phyloP scores from a whole-genome alignment of 2,113 vertebrate genomes.

The Ranitomeya variabilis region DNA sequence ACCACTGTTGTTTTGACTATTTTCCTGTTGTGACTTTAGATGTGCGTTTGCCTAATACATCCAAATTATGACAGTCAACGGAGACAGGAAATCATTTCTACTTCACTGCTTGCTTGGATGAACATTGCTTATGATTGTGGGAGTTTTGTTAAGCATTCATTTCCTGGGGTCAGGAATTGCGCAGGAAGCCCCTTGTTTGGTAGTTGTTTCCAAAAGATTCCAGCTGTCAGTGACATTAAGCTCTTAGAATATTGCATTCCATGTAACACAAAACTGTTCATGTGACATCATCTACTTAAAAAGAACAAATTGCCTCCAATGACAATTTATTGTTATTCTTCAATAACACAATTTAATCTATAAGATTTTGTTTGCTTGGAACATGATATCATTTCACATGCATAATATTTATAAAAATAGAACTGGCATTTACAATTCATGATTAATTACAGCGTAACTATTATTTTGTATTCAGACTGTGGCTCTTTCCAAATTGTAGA shows the following conservation, averaged over 20 bases:
- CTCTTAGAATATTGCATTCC: slow-evolving; percentile 24
- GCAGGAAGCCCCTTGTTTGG: slow-evolving; percentile 41
- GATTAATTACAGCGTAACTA: slow-evolving; percentile 15
- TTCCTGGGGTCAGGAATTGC: slow-evolving; percentile 49
- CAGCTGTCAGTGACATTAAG: slow-evolving; percentile 53
- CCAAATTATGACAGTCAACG: slow-evolving; percentile 6
- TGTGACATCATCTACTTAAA: slow-evolving; percentile 22
- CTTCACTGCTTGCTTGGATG: slow-evolving; percentile 38
- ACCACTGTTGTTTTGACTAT: slow-evolving; percentile 45
- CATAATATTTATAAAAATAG: slow-evolving; percentile 37
- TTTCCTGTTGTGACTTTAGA: slow-evolving; percentile 30
- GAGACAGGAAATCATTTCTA: slow-evolving; percentile 37
- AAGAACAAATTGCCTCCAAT: slow-evolving; percentile 19
- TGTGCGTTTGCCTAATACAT: slow-evolving; percentile 9
- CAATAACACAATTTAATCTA: slow-evolving; percentile 38
- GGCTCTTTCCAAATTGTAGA: neutral
- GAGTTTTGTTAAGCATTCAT: slow-evolving; percentile 43
- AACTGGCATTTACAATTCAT: slow-evolving; percentile 3
- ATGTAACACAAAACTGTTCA: neutral
- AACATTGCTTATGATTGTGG: slow-evolving; percentile 40
- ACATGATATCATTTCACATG: slow-evolving; percentile 37
- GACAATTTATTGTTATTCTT: slow-evolving; percentile 22
- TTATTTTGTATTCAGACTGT: neutral
- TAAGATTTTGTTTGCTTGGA: slow-evolving; percentile 13
- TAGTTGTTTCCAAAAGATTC: slow-evolving; percentile 39